Evolutionary conservation across 2,113 vertebrate genomes (phyloP).

Genomic region (Rousettus leschenaultii): DNA sequence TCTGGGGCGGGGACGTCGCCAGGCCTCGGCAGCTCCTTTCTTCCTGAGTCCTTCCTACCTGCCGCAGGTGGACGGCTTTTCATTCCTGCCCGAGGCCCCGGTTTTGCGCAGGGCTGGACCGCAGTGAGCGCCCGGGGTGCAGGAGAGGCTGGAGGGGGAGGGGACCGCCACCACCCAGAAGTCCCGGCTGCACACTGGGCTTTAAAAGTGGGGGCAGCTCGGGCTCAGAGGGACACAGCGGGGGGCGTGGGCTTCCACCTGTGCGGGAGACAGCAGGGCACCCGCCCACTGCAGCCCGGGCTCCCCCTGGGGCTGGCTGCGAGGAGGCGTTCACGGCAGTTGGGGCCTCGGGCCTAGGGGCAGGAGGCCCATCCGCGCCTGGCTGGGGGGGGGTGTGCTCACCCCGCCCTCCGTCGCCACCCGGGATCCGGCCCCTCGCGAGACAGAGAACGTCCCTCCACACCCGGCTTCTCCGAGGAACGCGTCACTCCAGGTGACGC

Average conservation of each 20-base stretch:
- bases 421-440: neutral
- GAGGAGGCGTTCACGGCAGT: no score
- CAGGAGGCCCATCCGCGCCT: no score
- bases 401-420: no score
- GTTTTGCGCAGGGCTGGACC: neutral
- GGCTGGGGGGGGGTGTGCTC: no score
- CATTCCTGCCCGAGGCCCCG: neutral
- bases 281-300: no score
- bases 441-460: accelerated
- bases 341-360: no score
- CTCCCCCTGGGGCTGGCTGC: no score
- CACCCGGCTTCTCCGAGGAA: neutral
- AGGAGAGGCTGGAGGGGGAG: no score
- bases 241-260: neutral
- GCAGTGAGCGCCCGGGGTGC: accelerated
- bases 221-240: neutral
- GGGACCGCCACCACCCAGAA: accelerated
- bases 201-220: neutral
- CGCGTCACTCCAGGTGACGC: neutral
- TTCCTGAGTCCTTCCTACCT: no score
- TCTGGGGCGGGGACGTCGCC: accelerated
- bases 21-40: neutral
- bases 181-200: neutral
- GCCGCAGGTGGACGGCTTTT: neutral
- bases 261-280: neutral